Evolutionary conservation across 2,797 vertebrate genomes (phyloP).

Genomic region (Chiroxiphia lanceolata): DNA sequence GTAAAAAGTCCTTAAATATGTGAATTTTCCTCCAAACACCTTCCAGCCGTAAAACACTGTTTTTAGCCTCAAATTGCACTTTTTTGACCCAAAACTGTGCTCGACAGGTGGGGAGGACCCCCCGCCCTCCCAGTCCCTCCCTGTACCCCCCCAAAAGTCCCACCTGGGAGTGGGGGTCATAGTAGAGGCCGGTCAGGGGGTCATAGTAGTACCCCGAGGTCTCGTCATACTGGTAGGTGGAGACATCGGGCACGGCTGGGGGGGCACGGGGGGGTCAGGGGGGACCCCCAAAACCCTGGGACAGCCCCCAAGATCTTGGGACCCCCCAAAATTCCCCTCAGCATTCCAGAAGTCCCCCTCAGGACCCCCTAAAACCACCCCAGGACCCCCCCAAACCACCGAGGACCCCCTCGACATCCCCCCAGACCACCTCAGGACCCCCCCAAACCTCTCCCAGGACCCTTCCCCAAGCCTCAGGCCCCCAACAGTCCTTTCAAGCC

Average conservation of each 20-base stretch:
- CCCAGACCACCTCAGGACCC: not conserved
- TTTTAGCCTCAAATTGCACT: too few species aligned
- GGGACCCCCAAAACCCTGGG: not conserved
- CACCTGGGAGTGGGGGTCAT: not conserved
- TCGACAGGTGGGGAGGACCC: too few species aligned
- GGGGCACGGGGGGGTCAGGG: not conserved
- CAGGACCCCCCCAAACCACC: not conserved
- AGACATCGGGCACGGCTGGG: not conserved
- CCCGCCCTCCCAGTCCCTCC: too few species aligned
- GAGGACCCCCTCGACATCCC: not conserved
- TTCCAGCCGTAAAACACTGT: too few species aligned
- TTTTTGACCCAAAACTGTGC: not conserved
- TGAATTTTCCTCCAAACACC: too few species aligned
- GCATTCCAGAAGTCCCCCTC: not conserved
- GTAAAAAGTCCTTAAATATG: too few species aligned
- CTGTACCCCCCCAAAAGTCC: not conserved
- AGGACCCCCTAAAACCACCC: not conserved
- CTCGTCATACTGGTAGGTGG: not conserved
- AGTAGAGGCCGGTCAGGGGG: not conserved
- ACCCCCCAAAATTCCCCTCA: not conserved
- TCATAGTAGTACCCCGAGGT: not conserved
- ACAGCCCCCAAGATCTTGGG: not conserved
- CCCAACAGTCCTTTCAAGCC: not conserved
- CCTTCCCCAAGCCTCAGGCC: too few species aligned
- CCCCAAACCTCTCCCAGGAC: not conserved